Evolutionary conservation across 1,140 invertebrate species (phyloP).

Genomic region (Ostrea denselamellosa): DNA sequence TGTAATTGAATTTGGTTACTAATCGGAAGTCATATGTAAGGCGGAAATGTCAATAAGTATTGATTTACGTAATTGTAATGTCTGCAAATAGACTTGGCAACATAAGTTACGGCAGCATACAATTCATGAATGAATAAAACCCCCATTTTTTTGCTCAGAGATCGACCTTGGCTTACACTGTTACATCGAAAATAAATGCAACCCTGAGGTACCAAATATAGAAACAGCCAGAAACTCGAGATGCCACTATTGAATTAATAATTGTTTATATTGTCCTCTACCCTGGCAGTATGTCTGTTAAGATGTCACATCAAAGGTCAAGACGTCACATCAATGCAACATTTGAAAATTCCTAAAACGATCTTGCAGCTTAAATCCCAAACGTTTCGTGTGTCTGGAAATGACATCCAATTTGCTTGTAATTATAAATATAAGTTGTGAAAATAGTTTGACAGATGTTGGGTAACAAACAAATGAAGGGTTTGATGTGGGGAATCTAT

Average conservation of each 20-base stretch:
- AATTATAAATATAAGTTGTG: no score
- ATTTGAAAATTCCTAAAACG: neutral
- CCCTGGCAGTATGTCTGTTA: neutral
- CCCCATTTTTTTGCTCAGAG: neutral
- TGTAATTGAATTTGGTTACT: slow-evolving; percentile 21
- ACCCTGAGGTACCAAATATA: neutral
- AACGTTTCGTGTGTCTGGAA: no score
- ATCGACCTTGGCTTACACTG: neutral
- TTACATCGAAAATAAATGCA: neutral
- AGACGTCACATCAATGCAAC: slow-evolving; percentile 9
- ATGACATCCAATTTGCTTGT: no score
- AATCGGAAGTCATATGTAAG: slow-evolving; percentile 29
- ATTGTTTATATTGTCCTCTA: neutral
- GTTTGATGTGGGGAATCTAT: no score
- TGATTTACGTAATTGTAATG: slow-evolving; percentile 15
- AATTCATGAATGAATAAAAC: slow-evolving; percentile 13
- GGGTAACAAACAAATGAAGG: no score
- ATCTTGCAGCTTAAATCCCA: no score
- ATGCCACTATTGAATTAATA: neutral
- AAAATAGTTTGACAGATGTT: no score
- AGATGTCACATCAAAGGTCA: slow-evolving; percentile 9
- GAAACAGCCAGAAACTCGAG: neutral
- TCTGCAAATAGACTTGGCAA: neutral
- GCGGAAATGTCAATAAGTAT: slow-evolving; percentile 22
- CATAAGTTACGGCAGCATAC: neutral